Evolutionary conservation across 2,888 invertebrate genomes (phyloP).

Genomic region (Synanthedon formicaeformis): DNA sequence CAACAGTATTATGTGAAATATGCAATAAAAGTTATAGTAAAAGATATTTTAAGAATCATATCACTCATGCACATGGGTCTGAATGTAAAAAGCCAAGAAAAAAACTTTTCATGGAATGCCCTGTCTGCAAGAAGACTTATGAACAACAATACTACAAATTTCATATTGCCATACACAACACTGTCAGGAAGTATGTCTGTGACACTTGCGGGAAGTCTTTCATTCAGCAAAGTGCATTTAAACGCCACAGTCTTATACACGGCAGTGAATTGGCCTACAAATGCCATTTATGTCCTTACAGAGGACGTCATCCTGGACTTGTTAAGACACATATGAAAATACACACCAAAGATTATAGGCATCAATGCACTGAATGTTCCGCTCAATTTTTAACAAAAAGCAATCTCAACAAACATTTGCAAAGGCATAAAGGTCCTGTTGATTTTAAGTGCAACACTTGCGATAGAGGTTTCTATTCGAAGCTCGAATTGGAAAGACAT

Average conservation of each 20-base stretch:
- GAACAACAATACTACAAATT: constrained; percentile 35
- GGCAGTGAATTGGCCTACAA: constrained; percentile 37
- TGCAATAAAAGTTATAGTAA: constrained; percentile 9
- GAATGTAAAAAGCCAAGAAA: not conserved
- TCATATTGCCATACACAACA: constrained; percentile 38
- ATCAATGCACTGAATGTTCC: constrained; percentile 44
- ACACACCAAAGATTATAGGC: constrained; percentile 36
- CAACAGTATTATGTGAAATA: constrained; percentile 8
- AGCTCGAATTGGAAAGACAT: constrained; percentile 29
- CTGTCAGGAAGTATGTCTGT: constrained; percentile 38
- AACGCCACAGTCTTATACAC: constrained; percentile 34
- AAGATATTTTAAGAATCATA: constrained; percentile 8
- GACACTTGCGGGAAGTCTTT: constrained; percentile 45
- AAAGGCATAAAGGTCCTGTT: constrained; percentile 30
- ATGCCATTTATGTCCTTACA: constrained; percentile 37
- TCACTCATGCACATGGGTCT: constrained; percentile 2
- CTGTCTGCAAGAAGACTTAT: constrained; percentile 28
- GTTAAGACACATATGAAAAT: constrained; percentile 37
- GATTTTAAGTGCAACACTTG: constrained; percentile 37
- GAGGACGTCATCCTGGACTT: constrained; percentile 29
- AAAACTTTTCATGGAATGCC: constrained; percentile 12
- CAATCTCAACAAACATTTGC: constrained; percentile 37
- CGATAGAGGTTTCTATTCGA: constrained; percentile 35
- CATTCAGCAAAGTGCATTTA: constrained; percentile 32
- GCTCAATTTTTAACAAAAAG: constrained; percentile 39